Evolutionary conservation across 1,140 invertebrate species (phyloP), one percentile per base, ranked within the genome.

Genomic region (Drosophila equinoxialis): DNA sequence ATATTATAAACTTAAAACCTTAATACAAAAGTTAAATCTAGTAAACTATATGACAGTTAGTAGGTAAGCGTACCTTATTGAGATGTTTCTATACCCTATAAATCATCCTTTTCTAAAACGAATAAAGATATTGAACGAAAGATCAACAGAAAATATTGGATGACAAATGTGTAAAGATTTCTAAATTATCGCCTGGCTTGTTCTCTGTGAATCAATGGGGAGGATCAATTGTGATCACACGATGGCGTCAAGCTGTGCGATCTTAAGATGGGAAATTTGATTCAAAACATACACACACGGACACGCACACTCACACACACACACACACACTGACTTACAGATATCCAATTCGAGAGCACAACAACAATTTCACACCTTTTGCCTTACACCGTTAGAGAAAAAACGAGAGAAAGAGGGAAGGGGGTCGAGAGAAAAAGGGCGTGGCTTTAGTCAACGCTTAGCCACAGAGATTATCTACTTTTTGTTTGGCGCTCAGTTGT

Each of bases 161-260:
- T 54, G 30, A 30, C 58, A 65, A 54, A 76, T 65, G 65, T 62
- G 23, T 74, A 77, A 77, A 86, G 83, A 89, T 83, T 79, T 83
- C 77, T 79, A 87, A 87, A 87, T 86, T 83, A 86, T 86, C 70
- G 76, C 59, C 64, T 61, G n/a, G 66, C 6, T 30, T 30, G 30
- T 30, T 30, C 59, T 37, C 35, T 11, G 3, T 37, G 35, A 10
- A 68, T 79, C 45, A 23, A 23, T 77, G 63, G 72, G 76, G 83
- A 87, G 83, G 84, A 89, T 89, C 68, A 71, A 82, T 86, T 86
- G 83, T 87, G 58, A 70, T 68, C 61, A 66, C 79, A 85, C 71
- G 79, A 83, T 51, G 45, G 45, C 83, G 79, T 86, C 83, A 79
- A 86, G 83, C 82, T 45, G 82, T 20, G 66, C 45, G 45, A 11